phyloP scores from a whole-genome alignment of 2,113 vertebrate species.

The Ceratotherium simum region DNA sequence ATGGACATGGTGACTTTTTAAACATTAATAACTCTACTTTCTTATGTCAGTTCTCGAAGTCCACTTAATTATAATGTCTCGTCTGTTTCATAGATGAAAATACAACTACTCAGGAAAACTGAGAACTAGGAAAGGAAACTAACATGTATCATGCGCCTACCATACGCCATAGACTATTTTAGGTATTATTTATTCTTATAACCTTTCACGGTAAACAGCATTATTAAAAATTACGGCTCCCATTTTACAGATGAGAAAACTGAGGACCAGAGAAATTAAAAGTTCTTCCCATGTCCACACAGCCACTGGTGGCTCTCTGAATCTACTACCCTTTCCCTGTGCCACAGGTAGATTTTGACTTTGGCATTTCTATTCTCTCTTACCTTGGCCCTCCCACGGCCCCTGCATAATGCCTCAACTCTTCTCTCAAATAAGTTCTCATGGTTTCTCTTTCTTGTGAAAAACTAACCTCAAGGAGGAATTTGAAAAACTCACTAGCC shows the following conservation, averaged over 20 bases:
- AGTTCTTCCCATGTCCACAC: neutral
- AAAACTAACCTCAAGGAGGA: neutral
- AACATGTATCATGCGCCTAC: neutral
- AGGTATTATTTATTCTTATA: neutral
- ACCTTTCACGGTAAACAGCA: neutral
- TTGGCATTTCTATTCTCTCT: neutral
- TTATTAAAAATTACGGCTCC: neutral
- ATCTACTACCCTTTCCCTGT: neutral
- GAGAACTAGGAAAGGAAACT: neutral
- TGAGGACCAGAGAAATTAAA: neutral
- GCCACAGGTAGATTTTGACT: neutral
- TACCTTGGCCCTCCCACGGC: neutral
- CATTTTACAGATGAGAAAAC: neutral
- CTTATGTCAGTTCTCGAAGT: neutral
- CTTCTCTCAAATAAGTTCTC: neutral
- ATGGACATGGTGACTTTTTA: neutral
- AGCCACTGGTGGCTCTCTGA: neutral
- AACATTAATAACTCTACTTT: neutral
- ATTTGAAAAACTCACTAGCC: neutral
- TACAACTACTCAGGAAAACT: neutral
- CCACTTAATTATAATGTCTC: neutral
- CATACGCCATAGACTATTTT: neutral
- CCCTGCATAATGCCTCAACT: neutral
- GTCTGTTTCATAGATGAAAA: neutral
- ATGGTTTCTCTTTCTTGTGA: neutral